Conservation (phyloP, 2,888 invertebrate genomes). For the Polyommatus icarus region DNA sequence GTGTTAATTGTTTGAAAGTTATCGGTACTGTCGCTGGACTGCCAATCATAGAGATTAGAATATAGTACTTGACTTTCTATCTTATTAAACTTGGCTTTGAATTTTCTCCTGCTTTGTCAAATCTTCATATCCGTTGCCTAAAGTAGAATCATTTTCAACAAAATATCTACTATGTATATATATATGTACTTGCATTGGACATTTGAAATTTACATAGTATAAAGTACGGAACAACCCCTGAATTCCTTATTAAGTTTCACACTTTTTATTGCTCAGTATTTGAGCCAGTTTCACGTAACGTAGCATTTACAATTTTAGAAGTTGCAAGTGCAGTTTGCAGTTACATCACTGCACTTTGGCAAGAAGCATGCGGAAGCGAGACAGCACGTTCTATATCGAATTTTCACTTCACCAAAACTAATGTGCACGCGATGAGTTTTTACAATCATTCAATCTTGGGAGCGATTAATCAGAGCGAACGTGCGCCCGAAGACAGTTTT, state of each 20-base stretch:
- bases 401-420: constrained; percentile 53
- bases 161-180: neutral
- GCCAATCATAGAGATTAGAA: constrained; percentile 18
- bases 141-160: neutral
- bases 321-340: constrained; percentile 16
- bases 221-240: neutral
- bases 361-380: constrained; percentile 51
- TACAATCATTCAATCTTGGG: constrained; percentile 35
- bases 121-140: neutral
- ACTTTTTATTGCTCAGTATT: neutral
- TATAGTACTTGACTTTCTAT: constrained; percentile 3
- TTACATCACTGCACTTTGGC: constrained; percentile 15
- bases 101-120: neutral
- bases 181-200: neutral
- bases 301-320: constrained; percentile 5
- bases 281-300: neutral
- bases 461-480: constrained; percentile 37
- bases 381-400: constrained; percentile 49
- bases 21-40: constrained; percentile 2
- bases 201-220: neutral
- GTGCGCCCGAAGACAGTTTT: constrained; percentile 36
- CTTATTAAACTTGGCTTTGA: neutral
- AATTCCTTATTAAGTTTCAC: neutral
- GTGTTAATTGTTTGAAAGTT: constrained; percentile 24
- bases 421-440: constrained; percentile 50